phyloP scores from a whole-genome alignment of 2,797 vertebrate genomes.

The Lindbergichthys nudifrons region DNA sequence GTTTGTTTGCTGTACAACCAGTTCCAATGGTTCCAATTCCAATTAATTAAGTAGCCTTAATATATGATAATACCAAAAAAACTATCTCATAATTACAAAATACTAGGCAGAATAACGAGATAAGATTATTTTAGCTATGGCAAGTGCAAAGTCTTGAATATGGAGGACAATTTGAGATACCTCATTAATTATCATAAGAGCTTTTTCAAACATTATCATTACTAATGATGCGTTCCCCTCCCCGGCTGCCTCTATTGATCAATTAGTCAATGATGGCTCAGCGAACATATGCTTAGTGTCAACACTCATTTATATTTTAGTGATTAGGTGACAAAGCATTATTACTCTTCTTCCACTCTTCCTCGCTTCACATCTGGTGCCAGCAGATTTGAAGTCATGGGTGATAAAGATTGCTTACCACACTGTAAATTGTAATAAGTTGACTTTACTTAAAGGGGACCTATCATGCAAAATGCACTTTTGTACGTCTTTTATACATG shows the following conservation, averaged over 20 bases:
- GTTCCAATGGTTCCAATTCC: not conserved
- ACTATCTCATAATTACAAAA: not conserved
- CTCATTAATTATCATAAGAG: constrained; percentile 17
- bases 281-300: not conserved
- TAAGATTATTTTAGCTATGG: not conserved
- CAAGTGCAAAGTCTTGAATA: not conserved
- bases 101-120: not conserved
- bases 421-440: no score
- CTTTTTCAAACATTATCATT: not conserved
- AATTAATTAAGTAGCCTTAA: not conserved
- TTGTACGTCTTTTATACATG: no score
- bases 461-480: no score
- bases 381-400: constrained; percentile 3
- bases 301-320: not conserved
- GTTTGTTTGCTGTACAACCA: not conserved
- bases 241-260: constrained; percentile 8
- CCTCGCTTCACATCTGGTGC: constrained; percentile 3
- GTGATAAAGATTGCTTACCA: constrained; percentile 8
- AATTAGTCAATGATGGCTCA: not conserved
- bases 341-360: no score
- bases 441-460: no score
- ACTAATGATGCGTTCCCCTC: constrained; percentile 7
- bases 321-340: not conserved
- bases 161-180: not conserved
- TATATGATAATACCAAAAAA: not conserved